Base-by-base conservation (phyloP, 2,888 invertebrate genomes). In the Pachycephus smyrnensis region DNA sequence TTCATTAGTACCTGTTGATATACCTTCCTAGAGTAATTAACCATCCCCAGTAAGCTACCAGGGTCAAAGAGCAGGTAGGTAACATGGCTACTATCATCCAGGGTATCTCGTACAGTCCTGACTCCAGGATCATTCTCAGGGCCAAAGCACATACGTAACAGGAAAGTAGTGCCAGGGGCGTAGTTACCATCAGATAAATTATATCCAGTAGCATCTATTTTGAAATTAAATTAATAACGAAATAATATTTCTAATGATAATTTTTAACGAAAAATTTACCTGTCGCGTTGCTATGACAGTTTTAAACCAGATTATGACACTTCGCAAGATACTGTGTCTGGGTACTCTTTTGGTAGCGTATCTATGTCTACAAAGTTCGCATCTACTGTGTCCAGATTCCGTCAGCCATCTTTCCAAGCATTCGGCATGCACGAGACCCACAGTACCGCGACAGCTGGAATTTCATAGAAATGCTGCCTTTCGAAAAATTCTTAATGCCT, bases 351-450 rank as follows among this genome's bases (percentile, higher is more conserved):
- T 88, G 11, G 93, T 92, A 31, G 90, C 85, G 85, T 93, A 94
- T 40, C 90, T 88, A 85, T 92, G 92, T 76, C 92, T 92, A 88
- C 94, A 94, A 71, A 94, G 91, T 87, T 94, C 94, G 88, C 94
- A 94, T 78, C 89, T 88, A 40, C 91, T 90, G 80, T 91, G 90
- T 37, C 93, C 93, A n/a, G 92, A 92, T 84, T 93, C 92, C 33
- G 93, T 93, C 32, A 94, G 89, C 94, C 94, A 94, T 76, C 92
- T 91, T 85, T 94, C 93, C 79, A 94, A 90, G 83, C 94, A 94
- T 76, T 92, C 92, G 23, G 92, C 88, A 87, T 94, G 93, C 36
- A 93, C 91, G 73, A 93, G 86, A 9, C 93, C 93, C 81, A 94
- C 92, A 2, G 93, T 92, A 23, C 94, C 94, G 40, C 92, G 90